A percentile compares a stretch with the other conserved stretches of the same genome.
phyloP scores from a whole-genome alignment of 2,888 invertebrate species.

The Cheilosia variabilis region DNA sequence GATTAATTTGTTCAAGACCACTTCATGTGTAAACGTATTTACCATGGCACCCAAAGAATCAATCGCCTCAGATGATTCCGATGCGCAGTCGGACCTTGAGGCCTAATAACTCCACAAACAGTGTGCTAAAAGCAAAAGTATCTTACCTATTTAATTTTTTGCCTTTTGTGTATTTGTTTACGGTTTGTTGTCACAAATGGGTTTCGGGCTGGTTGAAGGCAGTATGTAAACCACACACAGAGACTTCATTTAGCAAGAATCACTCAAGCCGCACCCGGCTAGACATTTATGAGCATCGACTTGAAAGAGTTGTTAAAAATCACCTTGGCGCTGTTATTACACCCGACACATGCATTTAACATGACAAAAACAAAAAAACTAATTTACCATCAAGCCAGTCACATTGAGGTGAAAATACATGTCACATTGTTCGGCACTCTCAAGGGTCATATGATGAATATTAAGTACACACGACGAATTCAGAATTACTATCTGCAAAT shows the following conservation, averaged over 20 bases:
- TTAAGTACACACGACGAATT: neutral
- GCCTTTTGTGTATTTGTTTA: conserved; percentile 49
- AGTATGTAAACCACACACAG: neutral
- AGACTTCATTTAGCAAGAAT: conserved; percentile 25
- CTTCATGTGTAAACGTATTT: conserved; percentile 3
- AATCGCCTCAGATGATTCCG: conserved; percentile 24
- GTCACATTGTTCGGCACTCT: conserved; percentile 13
- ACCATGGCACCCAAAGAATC: conserved; percentile 34
- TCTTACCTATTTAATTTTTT: conserved; percentile 21
- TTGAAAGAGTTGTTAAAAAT: conserved; percentile 3
- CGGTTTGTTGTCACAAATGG: conserved; percentile 63
- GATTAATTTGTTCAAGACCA: conserved; percentile 23
- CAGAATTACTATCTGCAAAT: conserved; percentile 4
- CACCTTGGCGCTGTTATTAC: conserved; percentile 21
- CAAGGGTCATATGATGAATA: conserved; percentile 1
- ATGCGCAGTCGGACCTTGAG: conserved; percentile 34
- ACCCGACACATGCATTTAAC: neutral
- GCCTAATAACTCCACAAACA: conserved; percentile 63
- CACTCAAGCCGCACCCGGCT: neutral
- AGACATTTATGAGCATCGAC: neutral
- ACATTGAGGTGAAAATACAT: neutral
- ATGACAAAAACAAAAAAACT: neutral
- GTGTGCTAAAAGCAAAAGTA: conserved; percentile 61
- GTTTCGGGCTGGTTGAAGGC: conserved; percentile 30
- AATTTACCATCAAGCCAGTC: neutral